Percentiles rank a stretch among this genome's conserved stretches.
These are phyloP conservation scores for Trachymyrmex cornetzi DNA, from an alignment of 1,140 invertebrate genomes.

Conservation along the genomic window DNA sequence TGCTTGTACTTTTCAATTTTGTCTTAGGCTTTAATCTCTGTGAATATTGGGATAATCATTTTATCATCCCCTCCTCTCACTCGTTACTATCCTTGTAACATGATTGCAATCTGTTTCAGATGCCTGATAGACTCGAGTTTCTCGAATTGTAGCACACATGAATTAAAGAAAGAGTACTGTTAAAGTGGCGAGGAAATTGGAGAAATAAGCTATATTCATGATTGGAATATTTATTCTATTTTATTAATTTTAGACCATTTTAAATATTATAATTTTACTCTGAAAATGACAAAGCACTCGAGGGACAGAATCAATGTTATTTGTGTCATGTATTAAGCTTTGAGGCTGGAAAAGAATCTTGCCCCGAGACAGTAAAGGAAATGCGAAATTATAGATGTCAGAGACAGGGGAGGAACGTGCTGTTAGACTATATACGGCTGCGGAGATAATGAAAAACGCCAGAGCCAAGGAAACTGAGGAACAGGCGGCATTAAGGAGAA, in stretches of 20 bases:
- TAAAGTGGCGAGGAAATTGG: neutral
- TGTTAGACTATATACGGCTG: constrained; percentile 80
- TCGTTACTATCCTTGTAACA: neutral
- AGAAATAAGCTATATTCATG: neutral
- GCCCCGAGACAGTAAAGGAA: constrained; percentile 76
- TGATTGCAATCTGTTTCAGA: constrained; percentile 12
- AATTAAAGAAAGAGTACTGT: neutral
- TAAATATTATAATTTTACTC: neutral
- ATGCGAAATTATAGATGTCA: constrained; percentile 81
- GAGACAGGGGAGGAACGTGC: constrained; percentile 83
- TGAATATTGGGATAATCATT: neutral
- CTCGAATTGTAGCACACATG: neutral
- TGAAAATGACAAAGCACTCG: constrained; percentile 64
- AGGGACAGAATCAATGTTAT: constrained; percentile 29
- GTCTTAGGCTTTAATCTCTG: neutral
- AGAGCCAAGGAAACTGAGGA: constrained; percentile 84
- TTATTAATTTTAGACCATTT: neutral
- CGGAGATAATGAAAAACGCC: constrained; percentile 85
- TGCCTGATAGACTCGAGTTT: neutral
- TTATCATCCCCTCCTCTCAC: neutral
- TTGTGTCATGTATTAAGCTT: constrained; percentile 65
- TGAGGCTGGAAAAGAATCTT: constrained; percentile 69
- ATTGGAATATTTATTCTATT: neutral
- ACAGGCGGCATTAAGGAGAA: constrained; percentile 84
- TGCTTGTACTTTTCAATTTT: too few species aligned